Evolutionary conservation across 2,888 invertebrate species (phyloP).

Genomic region (Schizaphis graminum): DNA sequence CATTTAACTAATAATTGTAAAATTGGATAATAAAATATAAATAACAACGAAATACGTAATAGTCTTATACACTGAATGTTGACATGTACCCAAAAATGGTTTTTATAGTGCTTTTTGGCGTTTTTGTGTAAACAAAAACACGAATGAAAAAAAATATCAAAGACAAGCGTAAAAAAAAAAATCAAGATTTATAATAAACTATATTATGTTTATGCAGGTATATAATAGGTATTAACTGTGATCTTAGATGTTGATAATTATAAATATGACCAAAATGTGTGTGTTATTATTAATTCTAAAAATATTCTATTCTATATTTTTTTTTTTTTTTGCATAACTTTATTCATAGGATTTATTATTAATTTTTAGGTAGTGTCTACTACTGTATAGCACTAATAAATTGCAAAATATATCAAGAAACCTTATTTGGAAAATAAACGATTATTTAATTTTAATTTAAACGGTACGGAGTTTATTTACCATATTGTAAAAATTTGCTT

Average conservation of each 20-base stretch:
- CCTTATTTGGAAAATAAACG: neutral
- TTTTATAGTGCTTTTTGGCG: neutral
- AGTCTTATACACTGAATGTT: neutral
- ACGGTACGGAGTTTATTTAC: neutral
- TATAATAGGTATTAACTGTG: neutral
- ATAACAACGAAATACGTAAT: neutral
- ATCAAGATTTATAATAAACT: neutral
- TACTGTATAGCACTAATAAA: neutral
- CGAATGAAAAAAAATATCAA: neutral
- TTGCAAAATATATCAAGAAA: neutral
- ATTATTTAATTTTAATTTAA: neutral
- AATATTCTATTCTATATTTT: neutral
- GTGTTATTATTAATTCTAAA: neutral
- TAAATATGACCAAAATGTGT: neutral
- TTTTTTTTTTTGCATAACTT: neutral
- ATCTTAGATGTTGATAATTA: neutral
- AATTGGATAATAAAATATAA: neutral
- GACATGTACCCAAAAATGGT: neutral
- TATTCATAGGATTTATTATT: neutral
- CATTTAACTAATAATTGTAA: neutral
- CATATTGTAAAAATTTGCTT: neutral
- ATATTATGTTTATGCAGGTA: neutral
- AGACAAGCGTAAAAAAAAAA: neutral
- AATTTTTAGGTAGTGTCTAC: neutral
- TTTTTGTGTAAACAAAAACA: neutral